These are phyloP conservation scores for Pachycephala philippinensis DNA, from an alignment of 2,113 vertebrate species.

Conservation along the genomic window DNA sequence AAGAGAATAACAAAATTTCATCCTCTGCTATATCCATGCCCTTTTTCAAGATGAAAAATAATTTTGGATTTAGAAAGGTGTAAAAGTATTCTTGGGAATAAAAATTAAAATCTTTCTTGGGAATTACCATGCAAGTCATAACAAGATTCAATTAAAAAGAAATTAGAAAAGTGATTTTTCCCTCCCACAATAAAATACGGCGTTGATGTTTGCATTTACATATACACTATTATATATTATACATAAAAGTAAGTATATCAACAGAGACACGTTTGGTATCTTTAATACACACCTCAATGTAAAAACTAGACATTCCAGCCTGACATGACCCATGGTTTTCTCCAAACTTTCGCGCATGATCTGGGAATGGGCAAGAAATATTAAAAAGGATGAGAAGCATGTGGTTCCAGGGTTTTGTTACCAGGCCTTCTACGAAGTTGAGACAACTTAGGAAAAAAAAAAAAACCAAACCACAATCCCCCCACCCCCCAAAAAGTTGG, in stretches of 20 bases:
- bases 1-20: neutral
- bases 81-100: neutral
- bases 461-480: too few relatives aligned
- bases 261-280: neutral
- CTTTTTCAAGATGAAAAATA: neutral
- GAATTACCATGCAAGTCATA: neutral
- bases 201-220: neutral
- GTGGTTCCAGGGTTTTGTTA: neutral
- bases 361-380: conserved; percentile 61
- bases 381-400: neutral
- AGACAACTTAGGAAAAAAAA: neutral
- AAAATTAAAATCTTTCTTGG: neutral
- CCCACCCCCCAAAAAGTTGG: rapidly evolving
- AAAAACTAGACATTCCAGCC: conserved; percentile 83
- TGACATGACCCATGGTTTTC: conserved; percentile 81
- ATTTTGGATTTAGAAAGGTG: neutral
- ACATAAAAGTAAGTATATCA: neutral
- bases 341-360: conserved; percentile 72
- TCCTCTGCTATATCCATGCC: neutral
- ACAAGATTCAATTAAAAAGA: neutral
- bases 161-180: neutral
- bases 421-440: neutral
- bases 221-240: neutral
- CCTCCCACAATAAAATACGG: neutral
- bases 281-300: conserved; percentile 74